These are phyloP conservation scores for Heliconius ethilla DNA, from an alignment of 2,888 invertebrate genomes.

Conservation along the genomic window DNA sequence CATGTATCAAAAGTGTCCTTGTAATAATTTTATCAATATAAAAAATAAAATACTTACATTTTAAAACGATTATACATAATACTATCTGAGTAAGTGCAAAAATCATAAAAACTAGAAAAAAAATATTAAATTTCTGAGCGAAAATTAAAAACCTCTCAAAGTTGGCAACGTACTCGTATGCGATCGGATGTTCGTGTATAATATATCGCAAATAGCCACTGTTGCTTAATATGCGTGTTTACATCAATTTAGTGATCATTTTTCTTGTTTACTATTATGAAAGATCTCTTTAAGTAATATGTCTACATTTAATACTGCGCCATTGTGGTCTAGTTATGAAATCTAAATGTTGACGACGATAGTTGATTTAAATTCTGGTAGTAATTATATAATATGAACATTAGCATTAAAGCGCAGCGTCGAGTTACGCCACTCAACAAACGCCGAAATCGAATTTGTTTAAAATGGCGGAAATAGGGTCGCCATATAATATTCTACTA, in stretches of 20 bases:
- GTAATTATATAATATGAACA: not conserved
- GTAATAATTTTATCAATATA: no score
- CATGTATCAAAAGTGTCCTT: no score
- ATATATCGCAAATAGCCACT: conserved; percentile 1
- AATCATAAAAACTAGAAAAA: not conserved
- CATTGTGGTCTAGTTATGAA: not conserved
- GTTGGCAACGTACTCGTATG: conserved; percentile 19
- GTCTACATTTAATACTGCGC: not conserved
- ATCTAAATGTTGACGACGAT: not conserved
- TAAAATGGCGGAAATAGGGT: no score
- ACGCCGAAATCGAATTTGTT: not conserved
- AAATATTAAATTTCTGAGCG: conserved; percentile 5
- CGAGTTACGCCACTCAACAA: not conserved
- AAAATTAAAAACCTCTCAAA: conserved; percentile 26
- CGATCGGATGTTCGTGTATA: conserved; percentile 15
- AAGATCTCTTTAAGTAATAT: not conserved
- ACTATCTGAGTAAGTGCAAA: no score
- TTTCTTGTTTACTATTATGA: not conserved
- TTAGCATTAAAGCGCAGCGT: not conserved
- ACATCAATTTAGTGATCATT: conserved; percentile 9
- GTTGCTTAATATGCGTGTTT: conserved; percentile 30
- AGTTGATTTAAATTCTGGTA: no score
- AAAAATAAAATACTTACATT: no score
- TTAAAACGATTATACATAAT: no score
- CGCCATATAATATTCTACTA: no score